Conservation (phyloP, 2,888 invertebrate species). For the Pyrrhia umbra region DNA sequence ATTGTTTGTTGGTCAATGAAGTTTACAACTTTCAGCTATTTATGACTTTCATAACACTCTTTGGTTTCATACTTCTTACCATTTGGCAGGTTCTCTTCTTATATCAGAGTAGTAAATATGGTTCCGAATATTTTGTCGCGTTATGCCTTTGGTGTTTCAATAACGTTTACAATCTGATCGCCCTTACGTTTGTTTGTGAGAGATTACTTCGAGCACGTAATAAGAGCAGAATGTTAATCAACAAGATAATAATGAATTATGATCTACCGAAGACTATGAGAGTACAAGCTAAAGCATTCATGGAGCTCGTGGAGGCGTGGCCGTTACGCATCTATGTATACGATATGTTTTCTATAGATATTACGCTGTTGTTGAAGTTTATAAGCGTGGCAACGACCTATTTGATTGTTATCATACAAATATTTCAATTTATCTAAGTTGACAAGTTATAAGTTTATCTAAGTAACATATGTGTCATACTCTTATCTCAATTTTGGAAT, state of each 20-base stretch:
- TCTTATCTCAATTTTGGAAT: no score
- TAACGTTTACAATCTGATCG: slow-evolving; percentile 64
- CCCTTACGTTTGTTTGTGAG: slow-evolving; percentile 74
- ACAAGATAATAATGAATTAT: slow-evolving; percentile 79
- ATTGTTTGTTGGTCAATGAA: slow-evolving; percentile 70
- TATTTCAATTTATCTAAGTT: slow-evolving; percentile 45
- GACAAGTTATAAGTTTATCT: no score
- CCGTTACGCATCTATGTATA: slow-evolving; percentile 72
- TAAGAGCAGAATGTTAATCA: slow-evolving; percentile 71
- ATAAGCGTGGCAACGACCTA: slow-evolving; percentile 80
- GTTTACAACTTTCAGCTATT: slow-evolving; percentile 77
- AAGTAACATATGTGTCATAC: no score
- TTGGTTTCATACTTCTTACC: slow-evolving; percentile 71
- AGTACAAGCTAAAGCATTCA: slow-evolving; percentile 77
- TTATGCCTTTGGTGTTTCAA: slow-evolving; percentile 68
- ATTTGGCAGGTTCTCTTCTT: slow-evolving; percentile 73
- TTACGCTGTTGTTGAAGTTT: slow-evolving; percentile 79
- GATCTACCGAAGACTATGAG: slow-evolving; percentile 73
- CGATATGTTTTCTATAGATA: slow-evolving; percentile 80
- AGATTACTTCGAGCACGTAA: slow-evolving; percentile 67
- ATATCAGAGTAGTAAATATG: slow-evolving; percentile 59
- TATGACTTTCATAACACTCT: slow-evolving; percentile 72
- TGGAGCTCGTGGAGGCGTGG: slow-evolving; percentile 77
- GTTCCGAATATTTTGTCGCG: slow-evolving; percentile 50
- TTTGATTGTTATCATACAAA: slow-evolving; percentile 80